Percentiles rank a stretch among this genome's conserved stretches.
Conservation (phyloP, 2,797 vertebrate species). For the Natrix natrix region DNA sequence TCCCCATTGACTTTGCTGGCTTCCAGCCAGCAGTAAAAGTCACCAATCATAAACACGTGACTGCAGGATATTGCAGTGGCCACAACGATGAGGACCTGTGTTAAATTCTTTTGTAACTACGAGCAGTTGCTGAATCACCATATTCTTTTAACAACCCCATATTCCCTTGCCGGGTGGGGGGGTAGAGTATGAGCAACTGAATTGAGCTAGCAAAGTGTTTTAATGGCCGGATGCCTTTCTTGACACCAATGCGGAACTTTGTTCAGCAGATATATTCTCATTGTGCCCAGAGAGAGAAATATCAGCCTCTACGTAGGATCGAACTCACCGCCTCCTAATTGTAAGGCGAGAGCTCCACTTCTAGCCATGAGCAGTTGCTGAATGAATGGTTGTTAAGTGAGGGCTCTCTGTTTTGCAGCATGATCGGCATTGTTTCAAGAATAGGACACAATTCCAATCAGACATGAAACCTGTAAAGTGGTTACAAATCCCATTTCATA, state of each 20-base stretch:
- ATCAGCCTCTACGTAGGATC: too few relatives aligned
- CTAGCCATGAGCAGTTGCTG: not conserved
- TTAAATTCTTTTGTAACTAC: not conserved
- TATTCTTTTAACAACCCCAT: too few relatives aligned
- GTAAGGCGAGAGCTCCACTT: too few relatives aligned
- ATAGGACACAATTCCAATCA: not conserved
- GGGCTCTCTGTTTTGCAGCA: not conserved
- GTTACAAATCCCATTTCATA: not conserved
- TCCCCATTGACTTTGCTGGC: not conserved
- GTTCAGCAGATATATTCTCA: too few relatives aligned
- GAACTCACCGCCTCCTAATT: too few relatives aligned
- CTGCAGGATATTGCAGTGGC: not conserved
- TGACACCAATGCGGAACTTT: too few relatives aligned
- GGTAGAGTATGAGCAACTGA: too few relatives aligned
- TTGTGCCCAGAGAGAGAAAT: too few relatives aligned
- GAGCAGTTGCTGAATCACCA: not conserved
- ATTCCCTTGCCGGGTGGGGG: too few relatives aligned
- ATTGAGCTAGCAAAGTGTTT: too few relatives aligned
- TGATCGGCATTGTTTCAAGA: not conserved
- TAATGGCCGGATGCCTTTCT: too few relatives aligned
- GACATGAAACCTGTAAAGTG: not conserved
- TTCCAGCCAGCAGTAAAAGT: not conserved
- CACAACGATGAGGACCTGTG: not conserved
- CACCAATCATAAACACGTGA: not conserved
- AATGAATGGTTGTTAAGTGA: not conserved